phyloP scores from a whole-genome alignment of 1,140 invertebrate genomes.

The Tetragnatha versicolor region DNA sequence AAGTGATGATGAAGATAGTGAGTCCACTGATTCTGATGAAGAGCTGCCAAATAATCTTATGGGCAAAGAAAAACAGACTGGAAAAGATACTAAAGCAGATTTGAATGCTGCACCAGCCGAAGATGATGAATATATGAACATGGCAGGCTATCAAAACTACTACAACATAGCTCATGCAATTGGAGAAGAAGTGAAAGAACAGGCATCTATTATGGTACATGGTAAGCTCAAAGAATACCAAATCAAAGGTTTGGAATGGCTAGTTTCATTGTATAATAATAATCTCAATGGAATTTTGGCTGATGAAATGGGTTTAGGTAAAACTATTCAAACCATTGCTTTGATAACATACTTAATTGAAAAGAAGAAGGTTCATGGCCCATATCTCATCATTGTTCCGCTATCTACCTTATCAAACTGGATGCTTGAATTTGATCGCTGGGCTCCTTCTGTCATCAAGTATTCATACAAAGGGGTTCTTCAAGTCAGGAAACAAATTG shows the following conservation, averaged over 20 bases:
- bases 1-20: conserved; percentile 64
- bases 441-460: conserved; percentile 93
- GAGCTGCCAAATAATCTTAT: conserved; percentile 15
- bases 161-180: conserved; percentile 92
- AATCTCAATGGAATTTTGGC: conserved; percentile 87
- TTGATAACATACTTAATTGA: conserved; percentile 99
- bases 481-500: conserved; percentile 80
- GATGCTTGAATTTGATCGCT: conserved; percentile 98
- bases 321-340: conserved; percentile 96
- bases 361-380: conserved; percentile 95
- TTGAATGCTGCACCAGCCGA: conserved; percentile 66
- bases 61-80: not conserved
- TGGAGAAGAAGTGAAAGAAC: conserved; percentile 90
- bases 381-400: conserved; percentile 96
- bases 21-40: conserved; percentile 69
- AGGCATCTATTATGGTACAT: conserved; percentile 91
- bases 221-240: conserved; percentile 69
- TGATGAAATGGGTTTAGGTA: conserved; percentile 95
- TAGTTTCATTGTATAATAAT: conserved; percentile 98
- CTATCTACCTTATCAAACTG: conserved; percentile 98
- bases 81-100: conserved; percentile 53
- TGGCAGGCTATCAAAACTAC: conserved; percentile 68
- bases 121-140: conserved; percentile 85
- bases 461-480: conserved; percentile 95
- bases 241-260: conserved; percentile 96